Evolutionary conservation across 2,888 invertebrate species (phyloP).

Genomic region (Anaspis maculata): DNA sequence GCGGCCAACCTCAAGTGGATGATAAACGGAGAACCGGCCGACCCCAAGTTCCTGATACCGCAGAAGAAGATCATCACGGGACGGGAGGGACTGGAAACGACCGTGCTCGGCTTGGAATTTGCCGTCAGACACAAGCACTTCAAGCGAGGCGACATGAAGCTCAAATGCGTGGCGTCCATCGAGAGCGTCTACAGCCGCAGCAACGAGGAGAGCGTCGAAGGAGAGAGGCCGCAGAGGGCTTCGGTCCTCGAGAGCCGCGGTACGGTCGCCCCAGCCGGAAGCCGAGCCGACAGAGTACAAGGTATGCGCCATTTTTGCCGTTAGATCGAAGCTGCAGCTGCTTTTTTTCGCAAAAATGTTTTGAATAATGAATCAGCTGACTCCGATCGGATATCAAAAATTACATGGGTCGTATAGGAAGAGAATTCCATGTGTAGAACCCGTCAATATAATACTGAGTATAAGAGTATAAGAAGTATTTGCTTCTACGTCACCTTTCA

Average conservation of each 20-base stretch:
- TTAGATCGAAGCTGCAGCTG: too few relatives aligned
- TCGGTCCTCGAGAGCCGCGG: conserved; percentile 72
- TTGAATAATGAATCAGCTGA: too few relatives aligned
- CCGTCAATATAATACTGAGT: too few relatives aligned
- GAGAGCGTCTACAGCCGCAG: conserved; percentile 79
- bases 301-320: too few relatives aligned
- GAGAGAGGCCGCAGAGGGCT: conserved; percentile 63
- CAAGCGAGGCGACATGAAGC: conserved; percentile 75
- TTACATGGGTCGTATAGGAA: too few relatives aligned
- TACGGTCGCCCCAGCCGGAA: conserved; percentile 47
- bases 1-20: conserved; percentile 79
- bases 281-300: conserved; percentile 65
- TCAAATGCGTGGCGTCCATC: conserved; percentile 83
- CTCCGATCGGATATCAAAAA: too few relatives aligned
- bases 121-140: conserved; percentile 74
- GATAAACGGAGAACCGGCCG: conserved; percentile 71
- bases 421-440: too few relatives aligned
- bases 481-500: too few relatives aligned
- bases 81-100: conserved; percentile 65
- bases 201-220: conserved; percentile 82
- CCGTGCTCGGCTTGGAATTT: conserved; percentile 71
- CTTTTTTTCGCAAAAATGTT: too few relatives aligned
- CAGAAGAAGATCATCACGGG: conserved; percentile 49
- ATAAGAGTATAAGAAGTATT: too few relatives aligned
- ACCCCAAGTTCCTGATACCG: conserved; percentile 42